Evolutionary conservation across 2,888 invertebrate genomes (phyloP).

Genomic region (Drosophila longiperda): DNA sequence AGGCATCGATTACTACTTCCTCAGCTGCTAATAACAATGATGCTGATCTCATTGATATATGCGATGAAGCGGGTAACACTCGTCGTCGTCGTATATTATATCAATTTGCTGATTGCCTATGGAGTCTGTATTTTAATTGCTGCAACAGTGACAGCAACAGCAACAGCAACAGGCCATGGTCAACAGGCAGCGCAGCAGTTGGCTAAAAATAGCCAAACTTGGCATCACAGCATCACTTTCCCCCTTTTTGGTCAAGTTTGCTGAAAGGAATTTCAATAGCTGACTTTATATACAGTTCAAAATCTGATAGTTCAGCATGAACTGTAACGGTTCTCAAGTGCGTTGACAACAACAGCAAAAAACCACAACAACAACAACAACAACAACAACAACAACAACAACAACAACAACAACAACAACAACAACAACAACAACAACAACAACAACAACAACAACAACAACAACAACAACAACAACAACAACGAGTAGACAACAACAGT

Average conservation of each 20-base stretch:
- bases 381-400: background rate
- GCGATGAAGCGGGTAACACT: background rate
- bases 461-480: conserved; percentile 1
- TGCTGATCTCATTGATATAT: conserved; percentile 50
- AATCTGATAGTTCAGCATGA: conserved; percentile 45
- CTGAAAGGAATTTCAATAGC: conserved; percentile 10
- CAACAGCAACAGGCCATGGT: conserved; percentile 13
- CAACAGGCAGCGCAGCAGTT: conserved; percentile 4
- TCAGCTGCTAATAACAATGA: conserved; percentile 35
- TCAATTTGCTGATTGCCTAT: conserved; percentile 18
- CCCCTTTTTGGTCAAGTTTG: conserved; percentile 12
- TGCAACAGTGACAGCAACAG: background rate
- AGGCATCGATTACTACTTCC: conserved; percentile 33
- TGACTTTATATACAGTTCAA: conserved; percentile 22
- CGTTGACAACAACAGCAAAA: conserved; percentile 36
- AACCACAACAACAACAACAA: conserved; percentile 1
- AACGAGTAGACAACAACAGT: background rate
- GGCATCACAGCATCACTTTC: conserved; percentile 48
- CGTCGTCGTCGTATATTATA: background rate
- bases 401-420: conserved; percentile 5
- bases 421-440: conserved; percentile 4
- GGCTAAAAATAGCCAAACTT: conserved; percentile 44
- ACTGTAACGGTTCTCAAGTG: conserved; percentile 64
- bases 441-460: conserved; percentile 16
- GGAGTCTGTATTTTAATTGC: conserved; percentile 42